Percentiles rank a stretch among this genome's conserved stretches.
Conservation (phyloP, 2,797 vertebrate species). For the Etheostoma perlongum region DNA sequence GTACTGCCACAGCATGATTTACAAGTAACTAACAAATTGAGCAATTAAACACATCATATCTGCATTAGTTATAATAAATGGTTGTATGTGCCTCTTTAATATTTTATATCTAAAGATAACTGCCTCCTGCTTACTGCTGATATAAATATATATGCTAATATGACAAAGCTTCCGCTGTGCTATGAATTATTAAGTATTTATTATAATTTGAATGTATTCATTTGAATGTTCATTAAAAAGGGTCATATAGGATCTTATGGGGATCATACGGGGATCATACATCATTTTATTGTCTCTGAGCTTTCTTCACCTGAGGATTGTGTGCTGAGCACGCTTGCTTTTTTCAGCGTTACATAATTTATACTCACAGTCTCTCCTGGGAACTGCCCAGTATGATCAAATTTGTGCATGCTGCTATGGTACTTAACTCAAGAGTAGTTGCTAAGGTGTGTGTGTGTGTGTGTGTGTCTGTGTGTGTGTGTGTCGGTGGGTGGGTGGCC, state of each 20-base stretch:
- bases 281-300: slow-evolving; percentile 6
- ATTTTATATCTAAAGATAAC: slow-evolving; percentile 48
- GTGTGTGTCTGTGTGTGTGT: slow-evolving; percentile 27
- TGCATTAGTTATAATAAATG: slow-evolving; percentile 58
- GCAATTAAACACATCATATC: slow-evolving; percentile 49
- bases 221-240: slow-evolving; percentile 56
- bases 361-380: slow-evolving; percentile 41
- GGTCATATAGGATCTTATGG: slow-evolving; percentile 21
- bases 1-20: slow-evolving; percentile 34
- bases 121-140: slow-evolving; percentile 39
- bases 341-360: slow-evolving; percentile 42
- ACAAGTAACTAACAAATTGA: slow-evolving; percentile 54
- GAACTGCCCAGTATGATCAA: slow-evolving; percentile 50
- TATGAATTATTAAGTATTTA: slow-evolving; percentile 56
- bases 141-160: slow-evolving; percentile 44
- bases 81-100: slow-evolving; percentile 53
- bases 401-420: slow-evolving; percentile 43
- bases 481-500: slow-evolving; percentile 8
- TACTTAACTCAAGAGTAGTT: slow-evolving; percentile 34
- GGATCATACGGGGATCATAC: background rate
- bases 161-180: slow-evolving; percentile 25
- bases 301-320: slow-evolving; percentile 49
- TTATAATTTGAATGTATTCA: slow-evolving; percentile 29
- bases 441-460: slow-evolving; percentile 25
- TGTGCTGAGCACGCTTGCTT: slow-evolving; percentile 32